Conservation (phyloP, 2,888 invertebrate species). For the Pachydiplax longipennis region DNA sequence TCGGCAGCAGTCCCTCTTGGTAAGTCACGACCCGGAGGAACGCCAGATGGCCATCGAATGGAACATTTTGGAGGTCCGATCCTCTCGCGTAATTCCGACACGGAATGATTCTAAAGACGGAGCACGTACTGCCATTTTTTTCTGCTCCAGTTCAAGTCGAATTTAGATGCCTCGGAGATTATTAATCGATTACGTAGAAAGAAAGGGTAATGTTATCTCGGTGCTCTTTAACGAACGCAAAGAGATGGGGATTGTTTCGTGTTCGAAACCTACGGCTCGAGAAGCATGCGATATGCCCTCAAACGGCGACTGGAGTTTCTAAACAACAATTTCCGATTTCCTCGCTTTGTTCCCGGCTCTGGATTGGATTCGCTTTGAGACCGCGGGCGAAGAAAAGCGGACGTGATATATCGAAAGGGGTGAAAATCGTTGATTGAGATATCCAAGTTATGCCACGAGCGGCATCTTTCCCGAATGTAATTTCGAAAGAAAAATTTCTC, state of each 20-base stretch:
- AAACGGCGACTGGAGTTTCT: neutral
- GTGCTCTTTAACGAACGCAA: neutral
- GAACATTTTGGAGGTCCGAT: neutral
- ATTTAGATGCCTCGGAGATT: neutral
- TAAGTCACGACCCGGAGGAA: neutral
- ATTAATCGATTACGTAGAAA: neutral
- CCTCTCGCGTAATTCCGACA: neutral
- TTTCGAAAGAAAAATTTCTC: no score
- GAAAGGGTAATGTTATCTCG: neutral
- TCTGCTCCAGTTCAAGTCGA: neutral
- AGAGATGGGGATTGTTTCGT: neutral
- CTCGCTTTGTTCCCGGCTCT: neutral
- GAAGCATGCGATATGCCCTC: neutral
- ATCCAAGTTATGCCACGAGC: neutral
- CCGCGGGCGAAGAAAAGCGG: neutral
- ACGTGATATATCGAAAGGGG: neutral
- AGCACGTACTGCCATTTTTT: neutral
- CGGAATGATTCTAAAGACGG: neutral
- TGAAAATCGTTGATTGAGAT: neutral
- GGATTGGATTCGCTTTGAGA: conserved; percentile 13
- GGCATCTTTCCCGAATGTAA: neutral
- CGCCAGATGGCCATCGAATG: conserved; percentile 10
- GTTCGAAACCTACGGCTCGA: neutral
- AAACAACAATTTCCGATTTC: conserved; percentile 33
- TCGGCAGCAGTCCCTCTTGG: neutral